Evolutionary conservation across 2,888 invertebrate genomes (phyloP).

Genomic region (Drosophila kanekoi): DNA sequence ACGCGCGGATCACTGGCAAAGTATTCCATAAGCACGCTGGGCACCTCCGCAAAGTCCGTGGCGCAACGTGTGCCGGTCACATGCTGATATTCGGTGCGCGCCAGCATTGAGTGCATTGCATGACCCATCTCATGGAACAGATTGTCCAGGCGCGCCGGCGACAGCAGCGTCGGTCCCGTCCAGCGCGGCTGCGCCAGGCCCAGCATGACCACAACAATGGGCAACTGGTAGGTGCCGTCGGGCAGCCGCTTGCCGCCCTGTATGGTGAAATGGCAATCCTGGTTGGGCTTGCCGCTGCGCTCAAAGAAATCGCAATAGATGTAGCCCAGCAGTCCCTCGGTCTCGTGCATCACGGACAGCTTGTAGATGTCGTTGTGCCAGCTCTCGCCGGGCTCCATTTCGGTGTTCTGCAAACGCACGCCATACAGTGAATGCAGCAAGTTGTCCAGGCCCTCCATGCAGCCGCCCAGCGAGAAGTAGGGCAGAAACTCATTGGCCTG

Average conservation of each 20-base stretch:
- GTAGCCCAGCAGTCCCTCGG: slow-evolving; percentile 93
- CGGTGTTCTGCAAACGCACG: slow-evolving; percentile 90
- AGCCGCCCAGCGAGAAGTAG: slow-evolving; percentile 96
- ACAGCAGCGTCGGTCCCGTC: slow-evolving; percentile 91
- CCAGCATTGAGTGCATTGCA: slow-evolving; percentile 99
- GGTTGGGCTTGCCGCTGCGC: slow-evolving; percentile 95
- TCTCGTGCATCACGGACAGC: slow-evolving; percentile 93
- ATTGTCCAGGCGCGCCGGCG: slow-evolving; percentile 95
- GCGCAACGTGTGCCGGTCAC: slow-evolving; percentile 98
- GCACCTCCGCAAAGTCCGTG: slow-evolving; percentile 99
- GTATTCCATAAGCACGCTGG: slow-evolving; percentile 99
- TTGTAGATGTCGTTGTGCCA: slow-evolving; percentile 97
- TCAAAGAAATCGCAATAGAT: slow-evolving; percentile 99
- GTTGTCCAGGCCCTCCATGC: slow-evolving; percentile 98
- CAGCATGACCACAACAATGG: slow-evolving; percentile 96
- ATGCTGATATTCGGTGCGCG: slow-evolving; percentile 97
- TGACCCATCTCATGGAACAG: slow-evolving; percentile 99
- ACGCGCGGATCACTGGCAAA: slow-evolving; percentile 96
- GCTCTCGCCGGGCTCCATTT: slow-evolving; percentile 91
- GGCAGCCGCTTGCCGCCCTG: slow-evolving; percentile 93
- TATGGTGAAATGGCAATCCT: slow-evolving; percentile 99
- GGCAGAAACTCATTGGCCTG: slow-evolving; percentile 91
- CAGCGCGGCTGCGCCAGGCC: slow-evolving; percentile 92
- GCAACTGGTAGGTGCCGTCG: slow-evolving; percentile 94
- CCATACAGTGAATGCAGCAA: slow-evolving; percentile 94